These are phyloP conservation scores for Amyelois transitella DNA, from an alignment of 1,140 invertebrate species.

Conservation along the genomic window DNA sequence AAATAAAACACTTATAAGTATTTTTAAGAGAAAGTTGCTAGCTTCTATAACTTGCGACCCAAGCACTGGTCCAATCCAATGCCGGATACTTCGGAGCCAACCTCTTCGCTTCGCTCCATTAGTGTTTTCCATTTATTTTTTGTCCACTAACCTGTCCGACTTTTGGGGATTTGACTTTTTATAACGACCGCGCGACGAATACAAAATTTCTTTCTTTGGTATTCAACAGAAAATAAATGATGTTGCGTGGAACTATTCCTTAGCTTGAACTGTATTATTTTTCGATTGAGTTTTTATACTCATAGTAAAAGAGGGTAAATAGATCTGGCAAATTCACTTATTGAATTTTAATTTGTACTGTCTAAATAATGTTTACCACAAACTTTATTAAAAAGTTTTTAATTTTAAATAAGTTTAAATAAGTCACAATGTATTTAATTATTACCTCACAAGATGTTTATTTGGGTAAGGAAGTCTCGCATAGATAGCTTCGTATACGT, in stretches of 20 bases:
- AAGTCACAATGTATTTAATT: background rate
- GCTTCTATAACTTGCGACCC: background rate
- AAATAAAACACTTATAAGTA: no score
- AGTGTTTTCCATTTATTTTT: constrained; percentile 75
- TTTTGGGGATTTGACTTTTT: constrained; percentile 65
- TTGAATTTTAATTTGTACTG: background rate
- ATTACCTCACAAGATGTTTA: background rate
- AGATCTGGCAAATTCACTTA: background rate
- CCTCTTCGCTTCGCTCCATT: constrained; percentile 65
- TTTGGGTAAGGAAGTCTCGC: no score
- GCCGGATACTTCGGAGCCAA: constrained; percentile 39
- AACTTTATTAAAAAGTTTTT: no score
- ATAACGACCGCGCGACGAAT: constrained; percentile 61
- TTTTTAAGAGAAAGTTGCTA: background rate
- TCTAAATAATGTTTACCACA: no score
- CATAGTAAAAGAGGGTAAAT: background rate
- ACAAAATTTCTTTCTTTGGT: constrained; percentile 70
- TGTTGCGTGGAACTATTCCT: constrained; percentile 48
- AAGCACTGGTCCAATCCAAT: background rate
- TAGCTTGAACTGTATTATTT: constrained; percentile 49
- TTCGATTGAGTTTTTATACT: constrained; percentile 50
- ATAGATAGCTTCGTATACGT: no score
- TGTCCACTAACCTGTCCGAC: constrained; percentile 70
- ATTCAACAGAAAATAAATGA: constrained; percentile 66
- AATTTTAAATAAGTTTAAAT: no score